phyloP scores from a whole-genome alignment of 2,113 vertebrate species.

The Hippocampus zosterae region DNA sequence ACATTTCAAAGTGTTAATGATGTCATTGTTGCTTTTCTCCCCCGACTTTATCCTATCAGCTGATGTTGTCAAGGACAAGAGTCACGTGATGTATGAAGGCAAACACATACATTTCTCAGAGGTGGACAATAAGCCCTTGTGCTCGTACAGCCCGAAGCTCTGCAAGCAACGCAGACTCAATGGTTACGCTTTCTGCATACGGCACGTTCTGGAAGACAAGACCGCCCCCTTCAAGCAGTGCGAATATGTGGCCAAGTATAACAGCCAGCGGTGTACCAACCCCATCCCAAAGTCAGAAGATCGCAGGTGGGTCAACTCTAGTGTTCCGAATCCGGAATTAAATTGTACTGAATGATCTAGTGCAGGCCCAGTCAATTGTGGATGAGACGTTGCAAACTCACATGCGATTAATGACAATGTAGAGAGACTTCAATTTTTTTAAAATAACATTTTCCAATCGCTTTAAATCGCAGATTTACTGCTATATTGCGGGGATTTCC shows the following conservation, averaged over 20 bases:
- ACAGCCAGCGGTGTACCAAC: conserved; percentile 98
- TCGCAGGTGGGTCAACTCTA: conserved; percentile 81
- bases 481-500: no score
- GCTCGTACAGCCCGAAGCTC: conserved; percentile 99
- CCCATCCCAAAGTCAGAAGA: conserved; percentile 98
- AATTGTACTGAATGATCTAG: background rate
- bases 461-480: no score
- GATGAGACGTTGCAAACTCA: no score
- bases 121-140: conserved; percentile 99
- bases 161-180: conserved; percentile 99
- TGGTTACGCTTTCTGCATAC: conserved; percentile 99
- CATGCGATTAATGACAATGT: no score
- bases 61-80: conserved; percentile 99
- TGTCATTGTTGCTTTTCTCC: conserved; percentile 41
- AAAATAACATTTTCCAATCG: no score
- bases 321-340: background rate
- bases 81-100: conserved; percentile 99
- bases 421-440: no score
- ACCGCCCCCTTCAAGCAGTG: conserved; percentile 99
- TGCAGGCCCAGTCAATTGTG: no score
- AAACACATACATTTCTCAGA: conserved; percentile 99
- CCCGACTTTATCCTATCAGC: conserved; percentile 79
- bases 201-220: conserved; percentile 99
- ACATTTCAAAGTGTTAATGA: conserved; percentile 15
- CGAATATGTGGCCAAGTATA: conserved; percentile 99